A percentile compares a stretch with the other conserved stretches of the same genome.
phyloP scores from a whole-genome alignment of 2,113 vertebrate species.

The Dendrocopos noguchii region DNA sequence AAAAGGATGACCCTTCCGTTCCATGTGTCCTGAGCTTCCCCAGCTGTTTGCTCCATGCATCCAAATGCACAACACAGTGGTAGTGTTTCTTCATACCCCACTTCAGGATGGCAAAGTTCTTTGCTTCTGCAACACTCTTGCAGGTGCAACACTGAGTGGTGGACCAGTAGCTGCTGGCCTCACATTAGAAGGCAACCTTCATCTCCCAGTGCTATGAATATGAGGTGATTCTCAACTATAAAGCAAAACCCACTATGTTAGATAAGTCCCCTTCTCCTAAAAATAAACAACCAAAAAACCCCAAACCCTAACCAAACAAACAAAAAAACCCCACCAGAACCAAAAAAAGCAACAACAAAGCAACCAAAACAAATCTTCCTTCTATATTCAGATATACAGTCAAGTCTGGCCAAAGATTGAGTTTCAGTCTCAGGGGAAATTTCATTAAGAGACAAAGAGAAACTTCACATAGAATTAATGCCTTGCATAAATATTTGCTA shows the following conservation, averaged over 20 bases:
- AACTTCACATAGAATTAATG: not conserved
- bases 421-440: not conserved
- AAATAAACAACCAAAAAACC: not conserved
- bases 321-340: not conserved
- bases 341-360: no score
- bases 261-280: accelerated
- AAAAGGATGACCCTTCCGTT: not conserved
- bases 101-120: accelerated
- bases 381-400: not conserved
- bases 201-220: not conserved
- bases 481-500: not conserved
- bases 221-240: not conserved
- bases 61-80: not conserved
- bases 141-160: not conserved
- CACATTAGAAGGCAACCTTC: not conserved
- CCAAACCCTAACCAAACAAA: not conserved
- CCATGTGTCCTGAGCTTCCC: not conserved
- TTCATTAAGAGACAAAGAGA: not conserved
- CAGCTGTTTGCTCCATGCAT: not conserved
- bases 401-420: not conserved
- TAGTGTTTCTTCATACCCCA: not conserved
- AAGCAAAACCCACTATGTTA: not conserved
- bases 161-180: not conserved
- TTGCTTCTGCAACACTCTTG: not conserved
- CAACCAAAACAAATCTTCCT: not conserved